Conservation (phyloP, 2,888 invertebrate species). For the Lapara coniferarum region DNA sequence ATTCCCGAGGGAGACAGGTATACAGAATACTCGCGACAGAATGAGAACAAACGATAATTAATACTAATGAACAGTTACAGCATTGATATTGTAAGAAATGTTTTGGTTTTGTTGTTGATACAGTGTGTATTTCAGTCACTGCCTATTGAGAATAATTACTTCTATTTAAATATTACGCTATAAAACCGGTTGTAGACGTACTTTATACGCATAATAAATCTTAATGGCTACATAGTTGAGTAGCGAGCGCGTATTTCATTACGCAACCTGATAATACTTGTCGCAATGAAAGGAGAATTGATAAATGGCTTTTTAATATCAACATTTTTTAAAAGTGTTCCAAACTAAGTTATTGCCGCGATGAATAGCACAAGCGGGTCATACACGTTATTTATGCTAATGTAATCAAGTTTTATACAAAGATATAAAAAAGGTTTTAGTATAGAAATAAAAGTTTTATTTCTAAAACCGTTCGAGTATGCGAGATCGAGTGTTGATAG, state of each 20-base stretch:
- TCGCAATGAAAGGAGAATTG: background rate
- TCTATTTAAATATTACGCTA: background rate
- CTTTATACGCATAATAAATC: background rate
- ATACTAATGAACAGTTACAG: slow-evolving; percentile 15
- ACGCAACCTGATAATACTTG: background rate
- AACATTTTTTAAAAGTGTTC: background rate
- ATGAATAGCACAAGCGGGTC: slow-evolving; percentile 10
- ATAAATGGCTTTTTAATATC: background rate
- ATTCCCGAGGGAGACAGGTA: background rate
- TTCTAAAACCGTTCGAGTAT: slow-evolving; percentile 20
- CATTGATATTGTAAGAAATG: background rate
- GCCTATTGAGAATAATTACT: background rate
- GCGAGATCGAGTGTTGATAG: slow-evolving; percentile 20
- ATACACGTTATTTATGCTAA: slow-evolving; percentile 7
- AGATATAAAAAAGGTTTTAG: slow-evolving; percentile 18
- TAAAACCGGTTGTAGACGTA: background rate
- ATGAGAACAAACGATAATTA: background rate
- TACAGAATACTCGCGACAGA: background rate
- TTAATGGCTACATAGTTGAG: background rate
- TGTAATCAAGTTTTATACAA: slow-evolving; percentile 20
- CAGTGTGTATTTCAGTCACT: background rate
- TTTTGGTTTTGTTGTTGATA: background rate
- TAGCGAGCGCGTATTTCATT: background rate
- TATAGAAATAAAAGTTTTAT: slow-evolving; percentile 21
- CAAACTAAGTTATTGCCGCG: background rate